Evolutionary conservation across 2,888 invertebrate genomes (phyloP).

Genomic region (Machimus atricapillus): DNA sequence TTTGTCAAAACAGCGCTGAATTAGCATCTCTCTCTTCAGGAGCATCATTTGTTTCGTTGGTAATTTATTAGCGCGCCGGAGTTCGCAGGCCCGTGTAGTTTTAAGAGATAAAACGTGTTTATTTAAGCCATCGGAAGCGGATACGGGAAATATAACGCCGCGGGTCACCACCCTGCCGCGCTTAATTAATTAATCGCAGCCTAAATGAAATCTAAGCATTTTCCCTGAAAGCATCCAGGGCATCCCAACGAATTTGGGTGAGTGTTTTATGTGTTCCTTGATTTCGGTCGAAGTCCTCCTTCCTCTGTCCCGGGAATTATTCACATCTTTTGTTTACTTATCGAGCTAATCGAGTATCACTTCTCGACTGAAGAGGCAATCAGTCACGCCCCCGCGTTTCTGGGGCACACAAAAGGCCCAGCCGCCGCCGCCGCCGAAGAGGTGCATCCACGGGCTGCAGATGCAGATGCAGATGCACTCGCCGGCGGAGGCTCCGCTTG

Average conservation of each 20-base stretch:
- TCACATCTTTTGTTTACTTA: constrained; percentile 19
- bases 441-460: background rate
- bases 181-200: constrained; percentile 19
- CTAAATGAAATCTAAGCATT: background rate
- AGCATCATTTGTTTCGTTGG: background rate
- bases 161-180: background rate
- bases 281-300: background rate
- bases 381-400: constrained; percentile 29
- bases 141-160: background rate
- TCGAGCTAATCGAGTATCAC: constrained; percentile 31
- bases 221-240: background rate
- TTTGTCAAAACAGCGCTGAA: background rate
- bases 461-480: background rate
- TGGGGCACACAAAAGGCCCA: background rate
- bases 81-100: background rate
- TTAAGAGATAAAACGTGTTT: background rate
- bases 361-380: constrained; percentile 24
- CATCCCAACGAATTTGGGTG: background rate
- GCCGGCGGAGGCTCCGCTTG: background rate
- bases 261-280: constrained; percentile 3
- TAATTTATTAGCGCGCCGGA: background rate
- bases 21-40: background rate
- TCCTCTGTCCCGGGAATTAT: background rate
- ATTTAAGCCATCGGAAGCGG: constrained; percentile 10
- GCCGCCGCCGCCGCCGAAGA: background rate